Evolutionary conservation across 2,113 vertebrate species (phyloP).

Genomic region (Phyllostomus discolor): DNA sequence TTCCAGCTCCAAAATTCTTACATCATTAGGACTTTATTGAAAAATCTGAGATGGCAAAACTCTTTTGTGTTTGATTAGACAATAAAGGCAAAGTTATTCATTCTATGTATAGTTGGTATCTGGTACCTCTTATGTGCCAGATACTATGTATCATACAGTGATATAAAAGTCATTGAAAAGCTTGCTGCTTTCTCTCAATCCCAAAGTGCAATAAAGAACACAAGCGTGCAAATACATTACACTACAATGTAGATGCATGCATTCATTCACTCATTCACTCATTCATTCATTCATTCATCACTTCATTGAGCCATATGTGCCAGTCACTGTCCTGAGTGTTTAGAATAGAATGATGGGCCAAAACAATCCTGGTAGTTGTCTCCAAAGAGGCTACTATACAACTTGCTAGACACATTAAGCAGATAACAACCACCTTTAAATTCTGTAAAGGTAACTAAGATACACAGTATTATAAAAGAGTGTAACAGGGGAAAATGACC

Average conservation of each 20-base stretch:
- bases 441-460: constrained; percentile 4
- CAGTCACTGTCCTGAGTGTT: not conserved
- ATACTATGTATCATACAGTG: not conserved
- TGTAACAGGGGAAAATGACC: not conserved
- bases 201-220: not conserved
- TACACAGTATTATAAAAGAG: not conserved
- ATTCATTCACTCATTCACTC: not conserved
- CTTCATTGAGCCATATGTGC: not conserved
- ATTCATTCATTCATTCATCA: not conserved
- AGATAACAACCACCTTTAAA: not conserved
- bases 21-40: not conserved
- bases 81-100: not conserved
- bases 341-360: not conserved
- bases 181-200: not conserved
- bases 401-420: not conserved
- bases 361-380: not conserved
- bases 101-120: not conserved
- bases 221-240: not conserved
- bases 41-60: not conserved
- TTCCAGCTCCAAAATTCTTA: not conserved
- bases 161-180: not conserved
- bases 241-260: not conserved
- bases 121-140: not conserved
- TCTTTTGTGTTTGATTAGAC: not conserved
- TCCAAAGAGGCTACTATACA: not conserved